Conservation (phyloP, 2,888 invertebrate genomes). For the Ophion ellenae region DNA sequence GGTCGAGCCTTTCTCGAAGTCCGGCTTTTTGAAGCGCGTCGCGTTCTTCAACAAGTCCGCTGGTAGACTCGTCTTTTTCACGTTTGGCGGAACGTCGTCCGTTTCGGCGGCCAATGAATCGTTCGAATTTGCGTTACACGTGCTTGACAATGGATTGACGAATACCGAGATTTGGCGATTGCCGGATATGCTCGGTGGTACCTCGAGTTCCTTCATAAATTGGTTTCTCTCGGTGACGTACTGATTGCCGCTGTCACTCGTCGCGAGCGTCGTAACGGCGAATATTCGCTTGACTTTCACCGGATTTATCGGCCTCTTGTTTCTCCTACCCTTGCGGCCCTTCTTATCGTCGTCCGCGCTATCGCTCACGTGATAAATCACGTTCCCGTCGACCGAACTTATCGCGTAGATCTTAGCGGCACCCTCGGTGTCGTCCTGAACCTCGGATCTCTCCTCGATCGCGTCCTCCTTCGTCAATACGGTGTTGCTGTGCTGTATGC, state of each 20-base stretch:
- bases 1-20: slow-evolving; percentile 78
- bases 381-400: slow-evolving; percentile 92
- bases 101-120: slow-evolving; percentile 80
- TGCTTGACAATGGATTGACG: slow-evolving; percentile 86
- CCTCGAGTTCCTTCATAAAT: slow-evolving; percentile 84
- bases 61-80: slow-evolving; percentile 72
- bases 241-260: slow-evolving; percentile 82
- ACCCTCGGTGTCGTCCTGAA: slow-evolving; percentile 80
- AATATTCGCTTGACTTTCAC: slow-evolving; percentile 85
- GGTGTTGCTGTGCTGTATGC: slow-evolving; percentile 85
- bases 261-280: slow-evolving; percentile 85
- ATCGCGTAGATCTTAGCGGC: slow-evolving; percentile 90
- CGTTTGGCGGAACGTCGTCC: slow-evolving; percentile 68
- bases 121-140: slow-evolving; percentile 79
- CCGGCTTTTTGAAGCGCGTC: slow-evolving; percentile 80
- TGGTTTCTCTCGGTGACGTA: slow-evolving; percentile 83
- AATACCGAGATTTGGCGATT: slow-evolving; percentile 87
- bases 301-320: slow-evolving; percentile 79
- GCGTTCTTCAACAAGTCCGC: slow-evolving; percentile 80
- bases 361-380: slow-evolving; percentile 87
- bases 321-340: slow-evolving; percentile 76
- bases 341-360: slow-evolving; percentile 80
- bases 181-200: slow-evolving; percentile 84
- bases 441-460: slow-evolving; percentile 76
- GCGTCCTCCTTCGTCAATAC: slow-evolving; percentile 78